Percentiles rank a stretch among this genome's conserved stretches.
Evolutionary conservation across 2,888 invertebrate species (phyloP).

Genomic region (Athalia circularis): DNA sequence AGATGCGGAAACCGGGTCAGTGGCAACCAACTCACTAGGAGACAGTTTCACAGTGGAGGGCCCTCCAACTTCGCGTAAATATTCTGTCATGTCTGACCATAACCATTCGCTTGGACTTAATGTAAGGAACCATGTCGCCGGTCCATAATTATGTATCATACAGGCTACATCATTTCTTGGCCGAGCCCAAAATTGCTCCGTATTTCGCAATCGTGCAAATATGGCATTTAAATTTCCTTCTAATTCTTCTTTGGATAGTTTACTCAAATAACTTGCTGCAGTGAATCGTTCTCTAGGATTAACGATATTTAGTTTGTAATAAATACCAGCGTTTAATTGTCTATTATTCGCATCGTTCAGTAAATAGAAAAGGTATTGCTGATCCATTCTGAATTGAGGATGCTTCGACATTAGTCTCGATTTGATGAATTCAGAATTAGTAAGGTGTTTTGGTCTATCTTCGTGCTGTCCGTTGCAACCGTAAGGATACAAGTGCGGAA

Average conservation of each 20-base stretch:
- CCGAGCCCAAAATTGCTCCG: conserved; percentile 52
- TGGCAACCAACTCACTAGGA: conserved; percentile 59
- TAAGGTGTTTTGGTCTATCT: conserved; percentile 37
- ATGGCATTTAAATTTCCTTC: conserved; percentile 53
- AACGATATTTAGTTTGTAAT: conserved; percentile 52
- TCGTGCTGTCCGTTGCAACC: conserved; percentile 53
- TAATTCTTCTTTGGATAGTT: conserved; percentile 50
- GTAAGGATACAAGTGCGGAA: conserved; percentile 55
- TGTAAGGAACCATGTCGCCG: conserved; percentile 57
- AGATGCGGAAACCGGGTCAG: conserved; percentile 63
- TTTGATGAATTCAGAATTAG: conserved; percentile 54
- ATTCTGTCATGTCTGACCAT: conserved; percentile 62
- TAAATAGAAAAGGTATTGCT: conserved; percentile 56
- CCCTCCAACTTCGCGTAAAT: conserved; percentile 58
- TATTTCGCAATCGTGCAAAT: conserved; percentile 50
- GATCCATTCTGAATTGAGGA: conserved; percentile 55
- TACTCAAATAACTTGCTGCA: conserved; percentile 50
- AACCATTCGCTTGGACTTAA: conserved; percentile 55
- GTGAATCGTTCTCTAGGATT: conserved; percentile 50
- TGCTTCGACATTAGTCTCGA: conserved; percentile 53
- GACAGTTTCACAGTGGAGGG: conserved; percentile 53
- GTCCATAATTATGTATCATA: conserved; percentile 56
- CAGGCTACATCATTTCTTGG: conserved; percentile 53
- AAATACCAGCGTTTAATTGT: conserved; percentile 54
- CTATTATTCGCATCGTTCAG: conserved; percentile 55